Evolutionary conservation across 2,113 vertebrate species (phyloP).

Genomic region (Coregonus clupeaformis): DNA sequence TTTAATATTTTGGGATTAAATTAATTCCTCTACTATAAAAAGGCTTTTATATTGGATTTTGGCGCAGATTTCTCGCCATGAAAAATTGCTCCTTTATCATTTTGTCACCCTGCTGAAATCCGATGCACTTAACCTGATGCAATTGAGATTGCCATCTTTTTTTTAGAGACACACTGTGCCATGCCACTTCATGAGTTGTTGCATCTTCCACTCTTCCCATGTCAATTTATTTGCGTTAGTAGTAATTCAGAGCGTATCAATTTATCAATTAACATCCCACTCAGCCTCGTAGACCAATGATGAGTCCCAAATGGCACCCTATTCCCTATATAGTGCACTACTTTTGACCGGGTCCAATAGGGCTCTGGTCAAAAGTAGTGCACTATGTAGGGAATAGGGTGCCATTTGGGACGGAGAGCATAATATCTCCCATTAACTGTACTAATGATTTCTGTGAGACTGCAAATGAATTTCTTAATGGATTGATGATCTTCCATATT

Average conservation of each 20-base stretch:
- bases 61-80: conserved; percentile 42
- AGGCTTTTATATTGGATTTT: conserved; percentile 78
- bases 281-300: not conserved
- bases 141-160: conserved; percentile 62
- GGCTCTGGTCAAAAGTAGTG: too few species aligned
- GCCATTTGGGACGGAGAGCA: not conserved
- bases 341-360: not conserved
- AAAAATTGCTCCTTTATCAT: conserved; percentile 65
- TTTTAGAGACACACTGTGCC: conserved; percentile 4
- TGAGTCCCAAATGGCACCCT: not conserved
- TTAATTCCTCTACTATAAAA: conserved; percentile 84
- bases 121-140: conserved; percentile 59
- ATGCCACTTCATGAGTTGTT: conserved; percentile 32
- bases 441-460: conserved; percentile 61
- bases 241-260: not conserved
- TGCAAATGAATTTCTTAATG: conserved; percentile 75
- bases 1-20: conserved; percentile 83
- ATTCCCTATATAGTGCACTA: not conserved
- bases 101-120: conserved; percentile 62
- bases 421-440: conserved; percentile 49
- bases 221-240: not conserved
- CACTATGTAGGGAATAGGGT: not conserved
- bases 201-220: conserved; percentile 20
- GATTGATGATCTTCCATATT: conserved; percentile 65
- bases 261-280: conserved; percentile 35